Conservation (phyloP, 37 sponge, comb jelly and placozoan genomes). For the Amphimedon queenslandica region DNA sequence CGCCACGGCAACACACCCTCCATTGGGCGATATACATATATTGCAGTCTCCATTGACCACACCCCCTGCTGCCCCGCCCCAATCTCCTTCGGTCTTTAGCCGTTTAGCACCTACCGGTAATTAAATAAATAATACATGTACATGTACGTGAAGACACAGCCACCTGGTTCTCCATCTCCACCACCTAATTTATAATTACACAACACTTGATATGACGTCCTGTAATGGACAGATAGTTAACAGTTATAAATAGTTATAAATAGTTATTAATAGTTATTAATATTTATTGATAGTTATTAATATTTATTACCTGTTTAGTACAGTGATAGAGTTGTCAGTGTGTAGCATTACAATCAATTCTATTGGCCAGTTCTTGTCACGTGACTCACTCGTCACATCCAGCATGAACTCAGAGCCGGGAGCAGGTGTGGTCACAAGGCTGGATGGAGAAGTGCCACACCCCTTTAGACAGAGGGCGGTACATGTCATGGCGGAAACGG, state of each 20-base stretch:
- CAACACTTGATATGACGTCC: constrained; percentile 7
- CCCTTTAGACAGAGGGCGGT: not conserved
- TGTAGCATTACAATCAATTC: constrained; percentile 1
- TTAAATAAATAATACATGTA: not conserved
- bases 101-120: not conserved
- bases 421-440: not conserved
- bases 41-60: not conserved
- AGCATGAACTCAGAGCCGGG: not conserved
- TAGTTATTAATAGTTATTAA: too few relatives aligned
- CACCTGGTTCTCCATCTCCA: not conserved
- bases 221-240: too few relatives aligned
- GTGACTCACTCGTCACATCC: not conserved
- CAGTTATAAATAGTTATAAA: too few relatives aligned
- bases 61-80: constrained; percentile 9
- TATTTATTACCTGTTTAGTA: not conserved
- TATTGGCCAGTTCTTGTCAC: not conserved
- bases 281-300: too few relatives aligned
- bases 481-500: not conserved
- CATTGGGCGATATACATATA: constrained; percentile 42
- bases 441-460: not conserved
- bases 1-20: constrained; percentile 38
- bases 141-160: not conserved
- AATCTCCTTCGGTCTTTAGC: constrained; percentile 39
- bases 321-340: not conserved
- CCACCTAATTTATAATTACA: not conserved